Percentiles rank a stretch among this genome's conserved stretches.
Conservation (phyloP, 2,888 invertebrate genomes). For the Papilio gigon region DNA sequence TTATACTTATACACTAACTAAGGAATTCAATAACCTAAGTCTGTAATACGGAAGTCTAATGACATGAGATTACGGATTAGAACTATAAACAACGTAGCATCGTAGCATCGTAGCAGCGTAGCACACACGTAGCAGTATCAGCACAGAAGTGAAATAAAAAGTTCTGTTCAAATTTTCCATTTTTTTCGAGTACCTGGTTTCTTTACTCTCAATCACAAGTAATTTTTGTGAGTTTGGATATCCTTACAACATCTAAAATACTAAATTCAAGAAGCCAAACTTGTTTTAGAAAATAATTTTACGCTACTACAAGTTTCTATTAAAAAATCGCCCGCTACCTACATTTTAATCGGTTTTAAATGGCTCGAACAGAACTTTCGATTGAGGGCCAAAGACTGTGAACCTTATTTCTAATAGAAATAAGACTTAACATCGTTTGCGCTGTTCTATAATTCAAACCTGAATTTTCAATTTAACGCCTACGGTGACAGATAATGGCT, state of each 20-base stretch:
- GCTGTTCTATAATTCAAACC: conserved; percentile 13
- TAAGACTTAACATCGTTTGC: conserved; percentile 11
- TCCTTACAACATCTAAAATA: no score
- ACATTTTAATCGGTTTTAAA: conserved; percentile 58
- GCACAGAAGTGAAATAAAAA: no score
- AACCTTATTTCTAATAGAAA: neutral
- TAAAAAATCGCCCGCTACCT: conserved; percentile 50
- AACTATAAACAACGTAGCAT: neutral
- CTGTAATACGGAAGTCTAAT: neutral
- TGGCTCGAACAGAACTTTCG: conserved; percentile 42
- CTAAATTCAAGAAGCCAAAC: conserved; percentile 18
- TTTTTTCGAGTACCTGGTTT: no score
- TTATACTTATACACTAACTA: neutral
- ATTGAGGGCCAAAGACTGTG: neutral
- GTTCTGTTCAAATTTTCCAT: no score
- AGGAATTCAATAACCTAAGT: neutral
- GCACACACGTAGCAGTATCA: no score
- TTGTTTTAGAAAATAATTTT: conserved; percentile 29
- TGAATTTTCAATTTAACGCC: conserved; percentile 40
- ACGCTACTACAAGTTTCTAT: conserved; percentile 50
- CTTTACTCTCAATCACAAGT: no score
- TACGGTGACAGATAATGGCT: conserved; percentile 40
- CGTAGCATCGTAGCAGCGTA: neutral
- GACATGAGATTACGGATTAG: neutral
- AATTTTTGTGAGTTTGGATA: conserved; percentile 5